Evolutionary conservation across 1,140 invertebrate genomes (phyloP).

Genomic region (Chymomyza costata): DNA sequence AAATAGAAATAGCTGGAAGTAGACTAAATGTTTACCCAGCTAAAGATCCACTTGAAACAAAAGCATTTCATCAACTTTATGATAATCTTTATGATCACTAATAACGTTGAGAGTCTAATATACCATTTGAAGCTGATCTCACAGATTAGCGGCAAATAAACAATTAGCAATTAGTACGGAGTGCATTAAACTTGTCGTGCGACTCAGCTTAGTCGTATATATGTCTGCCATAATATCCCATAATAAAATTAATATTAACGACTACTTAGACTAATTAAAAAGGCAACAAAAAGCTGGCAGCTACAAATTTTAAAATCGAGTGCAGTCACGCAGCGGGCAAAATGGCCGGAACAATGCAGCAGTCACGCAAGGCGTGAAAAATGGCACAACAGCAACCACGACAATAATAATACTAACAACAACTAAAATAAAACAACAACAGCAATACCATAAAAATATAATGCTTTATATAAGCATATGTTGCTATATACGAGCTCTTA

Average conservation of each 20-base stretch:
- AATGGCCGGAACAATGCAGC: conserved; percentile 37
- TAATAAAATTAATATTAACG: conserved; percentile 65
- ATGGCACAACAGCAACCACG: conserved; percentile 9
- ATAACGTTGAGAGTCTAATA: too few species aligned
- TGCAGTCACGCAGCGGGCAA: conserved; percentile 52
- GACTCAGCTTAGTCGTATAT: too few species aligned
- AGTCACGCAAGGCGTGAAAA: conserved; percentile 41
- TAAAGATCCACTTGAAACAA: too few species aligned
- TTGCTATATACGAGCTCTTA: too few species aligned
- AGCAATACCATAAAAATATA: too few species aligned
- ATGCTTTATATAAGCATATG: too few species aligned
- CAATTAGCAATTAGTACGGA: conserved; percentile 22
- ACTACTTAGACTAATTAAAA: conserved; percentile 49
- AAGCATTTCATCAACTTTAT: too few species aligned
- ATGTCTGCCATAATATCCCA: too few species aligned
- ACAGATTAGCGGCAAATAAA: conserved; percentile 24
- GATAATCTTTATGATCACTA: too few species aligned
- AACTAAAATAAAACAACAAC: conserved; percentile 8
- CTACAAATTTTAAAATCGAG: conserved; percentile 28
- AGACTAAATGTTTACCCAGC: too few species aligned
- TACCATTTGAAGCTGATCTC: conserved; percentile 33
- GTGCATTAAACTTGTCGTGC: conserved; percentile 67
- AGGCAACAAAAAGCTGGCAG: conserved; percentile 6
- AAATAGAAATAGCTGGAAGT: too few species aligned
- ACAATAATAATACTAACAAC: conserved; percentile 12